Conservation (phyloP, 1,140 invertebrate species). For the Drosophila tristis region DNA sequence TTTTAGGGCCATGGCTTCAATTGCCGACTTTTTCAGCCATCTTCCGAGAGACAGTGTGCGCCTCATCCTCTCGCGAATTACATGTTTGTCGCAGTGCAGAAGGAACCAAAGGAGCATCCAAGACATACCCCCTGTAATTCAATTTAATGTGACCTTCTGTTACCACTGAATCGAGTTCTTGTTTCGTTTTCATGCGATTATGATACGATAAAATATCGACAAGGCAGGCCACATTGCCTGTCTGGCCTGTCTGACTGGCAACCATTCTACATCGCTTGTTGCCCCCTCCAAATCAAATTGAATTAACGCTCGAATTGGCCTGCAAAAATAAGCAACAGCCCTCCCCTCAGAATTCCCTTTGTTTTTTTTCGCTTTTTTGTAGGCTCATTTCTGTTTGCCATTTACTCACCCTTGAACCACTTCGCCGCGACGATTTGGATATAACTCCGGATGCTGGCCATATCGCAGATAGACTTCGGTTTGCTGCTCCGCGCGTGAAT, state of each 20-base stretch:
- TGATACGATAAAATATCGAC: conserved; percentile 48
- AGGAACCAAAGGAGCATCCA: conserved; percentile 26
- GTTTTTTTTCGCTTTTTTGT: background rate
- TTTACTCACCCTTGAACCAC: conserved; percentile 89
- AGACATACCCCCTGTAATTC: conserved; percentile 63
- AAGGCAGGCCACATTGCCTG: conserved; percentile 28
- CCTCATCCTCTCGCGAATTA: conserved; percentile 47
- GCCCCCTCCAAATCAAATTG: conserved; percentile 65
- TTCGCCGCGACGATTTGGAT: conserved; percentile 94
- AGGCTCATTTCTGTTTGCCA: conserved; percentile 6
- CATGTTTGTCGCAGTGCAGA: conserved; percentile 66
- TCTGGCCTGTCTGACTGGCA: no score
- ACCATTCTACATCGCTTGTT: background rate
- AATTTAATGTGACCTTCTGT: conserved; percentile 81
- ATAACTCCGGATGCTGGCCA: conserved; percentile 95
- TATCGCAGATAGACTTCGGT: conserved; percentile 94
- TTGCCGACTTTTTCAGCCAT: conserved; percentile 46
- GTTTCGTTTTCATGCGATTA: conserved; percentile 67
- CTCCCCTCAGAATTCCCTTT: conserved; percentile 2
- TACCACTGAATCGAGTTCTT: conserved; percentile 43
- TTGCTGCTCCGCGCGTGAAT: conserved; percentile 93
- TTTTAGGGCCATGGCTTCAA: conserved; percentile 30
- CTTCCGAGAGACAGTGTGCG: conserved; percentile 14
- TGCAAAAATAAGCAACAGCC: conserved; percentile 31
- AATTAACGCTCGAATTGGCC: conserved; percentile 64